These are phyloP conservation scores for Pygmarrhopalites habei DNA, from an alignment of 1,140 invertebrate genomes.

Conservation along the genomic window DNA sequence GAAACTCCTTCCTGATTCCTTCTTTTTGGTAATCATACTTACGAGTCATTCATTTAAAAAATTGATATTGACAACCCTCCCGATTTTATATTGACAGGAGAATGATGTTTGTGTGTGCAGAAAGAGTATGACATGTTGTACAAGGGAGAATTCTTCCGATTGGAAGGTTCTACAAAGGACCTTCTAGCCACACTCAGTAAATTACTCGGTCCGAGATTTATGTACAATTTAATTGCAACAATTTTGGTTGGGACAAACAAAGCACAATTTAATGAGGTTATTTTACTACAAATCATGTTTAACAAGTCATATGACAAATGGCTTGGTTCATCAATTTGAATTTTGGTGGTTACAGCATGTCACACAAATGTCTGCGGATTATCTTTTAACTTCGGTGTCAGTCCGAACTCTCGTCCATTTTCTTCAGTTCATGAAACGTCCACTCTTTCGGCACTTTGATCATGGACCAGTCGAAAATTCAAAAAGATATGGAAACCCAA, in stretches of 20 bases:
- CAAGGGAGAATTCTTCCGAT: no score
- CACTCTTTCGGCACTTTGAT: conserved; percentile 57
- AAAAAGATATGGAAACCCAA: conserved; percentile 49
- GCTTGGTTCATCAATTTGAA: no score
- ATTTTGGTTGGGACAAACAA: background rate
- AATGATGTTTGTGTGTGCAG: no score
- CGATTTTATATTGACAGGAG: no score
- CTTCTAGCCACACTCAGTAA: no score
- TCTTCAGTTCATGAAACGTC: conserved; percentile 22
- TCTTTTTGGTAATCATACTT: background rate
- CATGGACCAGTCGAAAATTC: conserved; percentile 56
- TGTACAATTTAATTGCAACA: background rate
- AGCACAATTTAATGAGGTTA: background rate
- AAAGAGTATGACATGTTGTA: no score
- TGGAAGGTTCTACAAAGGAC: no score
- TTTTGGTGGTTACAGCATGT: no score
- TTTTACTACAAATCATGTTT: no score
- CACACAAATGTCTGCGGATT: no score
- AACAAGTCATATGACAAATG: no score
- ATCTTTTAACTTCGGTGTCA: conserved; percentile 5
- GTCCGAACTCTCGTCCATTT: conserved; percentile 14
- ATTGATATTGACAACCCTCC: no score
- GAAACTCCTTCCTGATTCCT: background rate
- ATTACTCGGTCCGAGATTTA: background rate
- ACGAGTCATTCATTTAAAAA: background rate